Base-by-base conservation (phyloP, 2,113 vertebrate genomes). In the Saccopteryx bilineata region DNA sequence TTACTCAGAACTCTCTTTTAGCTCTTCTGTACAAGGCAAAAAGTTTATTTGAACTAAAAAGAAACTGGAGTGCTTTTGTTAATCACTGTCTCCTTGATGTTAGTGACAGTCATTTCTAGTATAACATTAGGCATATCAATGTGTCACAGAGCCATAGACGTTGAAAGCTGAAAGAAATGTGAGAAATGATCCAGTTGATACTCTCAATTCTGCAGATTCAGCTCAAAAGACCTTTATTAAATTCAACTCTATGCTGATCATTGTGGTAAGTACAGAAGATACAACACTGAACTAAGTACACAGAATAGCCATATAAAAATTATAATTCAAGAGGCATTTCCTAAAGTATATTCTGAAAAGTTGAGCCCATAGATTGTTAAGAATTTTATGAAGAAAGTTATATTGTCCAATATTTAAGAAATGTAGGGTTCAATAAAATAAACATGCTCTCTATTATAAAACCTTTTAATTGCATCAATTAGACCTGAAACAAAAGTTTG, bases 401-500 rank as follows among this genome's bases (percentile, higher is more conserved):
- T 15, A 2, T 60, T 74, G 13, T 88, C 17, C 87, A 63, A 75
- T 94, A 83, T 94, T 89, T 94, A 54, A 92, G 66, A 96, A 89
- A 87, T 66, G 19, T 14, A 23, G 26, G 1, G 5, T 76, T 89
- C 52, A 33, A 28, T 46, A 89, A 86, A 92, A 94, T 61, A 68
- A 69, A 31, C 10, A 63, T n/a, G 7, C 17, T 92, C 31, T 89
- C 69, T 65, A 60, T 46, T 69, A 0, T 85, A 79, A 95, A 48
- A 66, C 10, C 76, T 91, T 69, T 87, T 58, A 56, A 60, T 50
- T 85, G 19, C 23, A 56, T 65, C 19, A 79, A 4, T 93, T 83
- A 85, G 46, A 14, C 31, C 26, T 74, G 60, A 82, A 72, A 72
- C 2, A 65, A 95, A n/a, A 10, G 31, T 87, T 88, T 68, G n/a